Evolutionary conservation across 1,140 invertebrate species (phyloP).

Genomic region (Dreissena rostriformis): DNA sequence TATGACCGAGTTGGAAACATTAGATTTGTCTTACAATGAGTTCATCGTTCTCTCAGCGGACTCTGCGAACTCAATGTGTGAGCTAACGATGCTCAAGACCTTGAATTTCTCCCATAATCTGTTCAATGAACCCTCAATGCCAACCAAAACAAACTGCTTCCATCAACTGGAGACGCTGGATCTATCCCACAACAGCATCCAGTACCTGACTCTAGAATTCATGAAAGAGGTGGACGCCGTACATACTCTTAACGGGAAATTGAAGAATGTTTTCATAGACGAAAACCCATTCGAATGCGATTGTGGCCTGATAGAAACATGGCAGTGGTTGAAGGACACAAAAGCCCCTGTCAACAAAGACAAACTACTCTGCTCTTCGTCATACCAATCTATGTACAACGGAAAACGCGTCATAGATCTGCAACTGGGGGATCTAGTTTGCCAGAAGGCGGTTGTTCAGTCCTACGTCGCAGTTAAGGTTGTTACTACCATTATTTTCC

Average conservation of each 20-base stretch:
- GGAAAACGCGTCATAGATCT: conserved; percentile 10
- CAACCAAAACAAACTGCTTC: conserved; percentile 25
- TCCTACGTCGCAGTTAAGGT: conserved; percentile 25
- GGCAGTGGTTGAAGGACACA: conserved; percentile 46
- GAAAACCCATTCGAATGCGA: conserved; percentile 50
- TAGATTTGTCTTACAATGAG: conserved; percentile 55
- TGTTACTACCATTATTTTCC: conserved; percentile 39
- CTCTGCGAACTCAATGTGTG: conserved; percentile 47
- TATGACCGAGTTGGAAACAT: conserved; percentile 29
- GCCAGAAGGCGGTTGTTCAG: not conserved
- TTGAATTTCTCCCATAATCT: conserved; percentile 55
- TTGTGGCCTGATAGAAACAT: conserved; percentile 45
- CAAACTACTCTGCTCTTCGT: not conserved
- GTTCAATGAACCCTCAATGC: conserved; percentile 19
- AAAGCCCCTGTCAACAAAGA: conserved; percentile 35
- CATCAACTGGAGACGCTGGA: conserved; percentile 26
- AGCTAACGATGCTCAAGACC: conserved; percentile 19
- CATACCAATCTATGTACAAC: conserved; percentile 44
- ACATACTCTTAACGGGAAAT: not conserved
- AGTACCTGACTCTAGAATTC: conserved; percentile 8
- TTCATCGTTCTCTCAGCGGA: conserved; percentile 34
- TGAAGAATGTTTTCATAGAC: conserved; percentile 29
- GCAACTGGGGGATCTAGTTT: conserved; percentile 6
- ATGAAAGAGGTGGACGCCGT: conserved; percentile 4
- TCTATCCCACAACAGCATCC: conserved; percentile 49